Conservation (phyloP, 1,140 invertebrate genomes). For the Uloborus diversus region DNA sequence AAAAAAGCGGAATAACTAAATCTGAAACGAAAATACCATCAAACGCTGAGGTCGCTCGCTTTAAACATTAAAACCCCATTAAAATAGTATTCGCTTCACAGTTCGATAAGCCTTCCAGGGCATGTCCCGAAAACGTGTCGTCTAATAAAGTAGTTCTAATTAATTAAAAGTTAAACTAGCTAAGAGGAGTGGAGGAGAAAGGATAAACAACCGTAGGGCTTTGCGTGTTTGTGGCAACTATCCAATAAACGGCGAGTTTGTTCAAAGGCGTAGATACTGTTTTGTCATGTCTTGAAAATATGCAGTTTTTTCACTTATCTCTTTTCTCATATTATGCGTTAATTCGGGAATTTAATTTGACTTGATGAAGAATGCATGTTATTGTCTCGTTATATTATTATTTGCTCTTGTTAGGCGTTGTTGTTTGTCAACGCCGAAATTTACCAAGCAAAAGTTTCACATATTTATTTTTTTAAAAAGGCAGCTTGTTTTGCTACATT, state of each 20-base stretch:
- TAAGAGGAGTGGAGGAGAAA: not conserved
- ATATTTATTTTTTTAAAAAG: too few species aligned
- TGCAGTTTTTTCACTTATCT: constrained; percentile 27
- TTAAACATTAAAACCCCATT: constrained; percentile 56
- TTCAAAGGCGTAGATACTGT: constrained; percentile 35
- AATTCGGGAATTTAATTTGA: too few species aligned
- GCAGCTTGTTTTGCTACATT: too few species aligned
- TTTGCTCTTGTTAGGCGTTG: too few species aligned
- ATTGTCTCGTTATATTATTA: too few species aligned
- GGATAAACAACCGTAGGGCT: not conserved
- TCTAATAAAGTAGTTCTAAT: constrained; percentile 54
- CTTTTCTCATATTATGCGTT: too few species aligned
- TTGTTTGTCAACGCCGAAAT: too few species aligned
- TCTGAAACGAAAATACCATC: not conserved
- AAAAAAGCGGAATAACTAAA: not conserved
- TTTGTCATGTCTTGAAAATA: constrained; percentile 51
- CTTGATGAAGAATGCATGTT: too few species aligned
- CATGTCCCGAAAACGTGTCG: constrained; percentile 50
- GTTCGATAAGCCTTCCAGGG: not conserved
- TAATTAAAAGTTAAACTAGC: constrained; percentile 56
- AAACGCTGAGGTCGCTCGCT: constrained; percentile 9
- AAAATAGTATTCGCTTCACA: constrained; percentile 47
- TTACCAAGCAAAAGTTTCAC: too few species aligned
- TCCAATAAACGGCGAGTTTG: constrained; percentile 48
- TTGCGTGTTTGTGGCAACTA: constrained; percentile 49